Evolutionary conservation across 1,140 invertebrate genomes (phyloP).

Genomic region (Coptotermes formosanus): DNA sequence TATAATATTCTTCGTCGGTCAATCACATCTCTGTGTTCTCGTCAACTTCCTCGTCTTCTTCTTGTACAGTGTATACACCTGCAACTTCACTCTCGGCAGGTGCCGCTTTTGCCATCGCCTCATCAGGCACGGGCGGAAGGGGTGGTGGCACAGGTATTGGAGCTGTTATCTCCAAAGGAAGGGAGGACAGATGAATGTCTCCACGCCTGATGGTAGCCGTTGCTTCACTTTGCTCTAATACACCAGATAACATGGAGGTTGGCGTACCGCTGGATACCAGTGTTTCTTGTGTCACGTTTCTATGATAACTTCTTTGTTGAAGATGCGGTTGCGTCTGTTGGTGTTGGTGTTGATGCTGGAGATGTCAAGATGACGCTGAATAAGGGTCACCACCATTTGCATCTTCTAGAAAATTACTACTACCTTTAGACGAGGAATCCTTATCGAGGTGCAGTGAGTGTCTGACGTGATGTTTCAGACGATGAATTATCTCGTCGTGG

Average conservation of each 20-base stretch:
- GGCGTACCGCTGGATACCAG: conserved; percentile 59
- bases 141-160: conserved; percentile 48
- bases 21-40: conserved; percentile 57
- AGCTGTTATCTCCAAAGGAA: conserved; percentile 44
- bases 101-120: background rate
- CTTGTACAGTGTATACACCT: conserved; percentile 62
- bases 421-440: conserved; percentile 23
- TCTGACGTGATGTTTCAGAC: conserved; percentile 59
- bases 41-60: conserved; percentile 61
- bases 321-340: background rate
- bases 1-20: background rate
- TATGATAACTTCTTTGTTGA: conserved; percentile 47
- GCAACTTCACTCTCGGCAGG: conserved; percentile 40
- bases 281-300: conserved; percentile 65
- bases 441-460: conserved; percentile 8
- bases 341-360: conserved; percentile 50
- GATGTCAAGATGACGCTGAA: conserved; percentile 65
- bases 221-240: conserved; percentile 33
- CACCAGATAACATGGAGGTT: conserved; percentile 51
- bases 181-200: background rate
- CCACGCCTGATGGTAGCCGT: conserved; percentile 35
- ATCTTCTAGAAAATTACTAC: conserved; percentile 46
- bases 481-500: conserved; percentile 87
- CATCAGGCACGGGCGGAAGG: conserved; percentile 38
- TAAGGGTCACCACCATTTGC: conserved; percentile 55